These are phyloP conservation scores for Pemphigus obesinymphae DNA, from an alignment of 1,140 invertebrate species.

Conservation along the genomic window DNA sequence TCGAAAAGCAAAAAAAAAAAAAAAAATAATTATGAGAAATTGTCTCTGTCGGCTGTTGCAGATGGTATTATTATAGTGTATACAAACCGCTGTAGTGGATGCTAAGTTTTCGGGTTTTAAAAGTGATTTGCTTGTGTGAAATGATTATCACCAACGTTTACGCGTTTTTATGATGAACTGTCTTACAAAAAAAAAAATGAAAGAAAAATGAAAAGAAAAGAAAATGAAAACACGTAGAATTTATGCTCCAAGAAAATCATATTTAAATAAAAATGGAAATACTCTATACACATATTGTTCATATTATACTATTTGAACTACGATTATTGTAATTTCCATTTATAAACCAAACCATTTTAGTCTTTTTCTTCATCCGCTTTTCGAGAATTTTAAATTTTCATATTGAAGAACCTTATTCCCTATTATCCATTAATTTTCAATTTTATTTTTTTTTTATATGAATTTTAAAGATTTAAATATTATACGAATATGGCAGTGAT, in stretches of 20 bases:
- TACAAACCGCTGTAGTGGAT: too few species aligned
- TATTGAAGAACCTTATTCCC: too few species aligned
- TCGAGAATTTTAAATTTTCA: too few species aligned
- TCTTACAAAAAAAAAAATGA: neutral
- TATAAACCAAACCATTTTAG: too few species aligned
- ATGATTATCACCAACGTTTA: constrained; percentile 19
- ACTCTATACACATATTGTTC: neutral
- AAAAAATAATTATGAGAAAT: constrained; percentile 22
- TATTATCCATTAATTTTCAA: too few species aligned
- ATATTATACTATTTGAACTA: neutral
- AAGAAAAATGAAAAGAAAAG: too few species aligned
- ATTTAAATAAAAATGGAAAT: neutral
- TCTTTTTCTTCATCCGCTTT: neutral
- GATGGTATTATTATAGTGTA: neutral
- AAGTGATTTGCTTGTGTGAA: neutral
- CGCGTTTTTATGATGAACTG: neutral
- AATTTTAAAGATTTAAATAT: neutral
- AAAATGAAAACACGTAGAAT: neutral
- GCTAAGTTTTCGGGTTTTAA: neutral
- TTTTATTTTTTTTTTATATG: too few species aligned
- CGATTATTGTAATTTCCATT: constrained; percentile 5
- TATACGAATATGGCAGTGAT: too few species aligned
- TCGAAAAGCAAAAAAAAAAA: neutral
- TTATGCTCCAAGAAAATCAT: neutral
- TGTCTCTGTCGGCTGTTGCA: neutral